These are phyloP conservation scores for Erethizon dorsatum DNA, from an alignment of 2,797 vertebrate genomes.

Conservation along the genomic window DNA sequence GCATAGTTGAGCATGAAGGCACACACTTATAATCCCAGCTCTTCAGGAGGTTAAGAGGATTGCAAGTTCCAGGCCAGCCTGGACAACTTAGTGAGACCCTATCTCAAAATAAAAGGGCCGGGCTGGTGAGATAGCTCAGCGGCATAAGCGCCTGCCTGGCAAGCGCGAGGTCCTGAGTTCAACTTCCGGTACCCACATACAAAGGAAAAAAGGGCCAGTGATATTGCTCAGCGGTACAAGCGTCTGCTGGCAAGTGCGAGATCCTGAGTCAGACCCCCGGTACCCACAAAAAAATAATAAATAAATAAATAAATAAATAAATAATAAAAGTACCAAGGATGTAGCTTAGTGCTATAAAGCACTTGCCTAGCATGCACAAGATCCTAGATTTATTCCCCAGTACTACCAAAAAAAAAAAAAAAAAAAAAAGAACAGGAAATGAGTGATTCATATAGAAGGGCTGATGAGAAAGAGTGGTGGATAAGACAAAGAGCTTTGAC, in stretches of 20 bases:
- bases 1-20: neutral
- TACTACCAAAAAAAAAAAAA: neutral
- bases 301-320: no score
- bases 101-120: neutral
- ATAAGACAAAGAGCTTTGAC: conserved; percentile 50
- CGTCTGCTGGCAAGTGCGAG: no score
- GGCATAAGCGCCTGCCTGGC: no score
- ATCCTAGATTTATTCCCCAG: neutral
- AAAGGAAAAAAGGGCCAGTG: no score
- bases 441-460: neutral
- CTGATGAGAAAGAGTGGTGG: neutral
- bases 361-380: neutral
- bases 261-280: no score
- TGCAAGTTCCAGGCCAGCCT: neutral
- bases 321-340: no score
- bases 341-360: neutral
- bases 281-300: no score
- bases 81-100: neutral
- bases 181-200: no score
- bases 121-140: no score
- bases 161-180: no score
- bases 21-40: neutral
- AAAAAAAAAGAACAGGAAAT: conserved; percentile 29
- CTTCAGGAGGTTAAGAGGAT: neutral
- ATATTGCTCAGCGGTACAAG: no score